Conservation (phyloP, 30 jellyfish, hydroid and myxozoan species). For the Rhopilema esculentum region DNA sequence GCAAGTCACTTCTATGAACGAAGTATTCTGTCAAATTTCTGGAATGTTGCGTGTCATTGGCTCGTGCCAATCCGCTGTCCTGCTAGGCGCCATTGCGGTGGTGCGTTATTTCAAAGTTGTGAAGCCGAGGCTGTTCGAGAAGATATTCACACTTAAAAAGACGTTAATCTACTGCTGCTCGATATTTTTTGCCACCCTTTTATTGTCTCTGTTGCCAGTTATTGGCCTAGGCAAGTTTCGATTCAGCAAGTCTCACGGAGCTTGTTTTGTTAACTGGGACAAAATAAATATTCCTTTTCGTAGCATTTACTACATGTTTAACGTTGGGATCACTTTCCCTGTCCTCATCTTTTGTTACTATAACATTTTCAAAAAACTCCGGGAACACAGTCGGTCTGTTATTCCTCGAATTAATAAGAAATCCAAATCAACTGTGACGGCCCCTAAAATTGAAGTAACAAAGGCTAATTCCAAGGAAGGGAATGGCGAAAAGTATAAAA, state of each 20-base stretch:
- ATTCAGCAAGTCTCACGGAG: constrained; percentile 85
- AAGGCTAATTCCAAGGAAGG: constrained; percentile 4
- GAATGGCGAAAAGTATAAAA: background rate
- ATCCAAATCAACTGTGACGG: constrained; percentile 21
- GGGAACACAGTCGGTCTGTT: constrained; percentile 75
- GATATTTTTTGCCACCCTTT: constrained; percentile 39
- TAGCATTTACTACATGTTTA: constrained; percentile 65
- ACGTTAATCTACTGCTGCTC: constrained; percentile 35
- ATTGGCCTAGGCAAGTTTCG: constrained; percentile 81
- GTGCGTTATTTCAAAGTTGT: constrained; percentile 77
- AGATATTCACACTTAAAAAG: constrained; percentile 35
- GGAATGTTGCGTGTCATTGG: constrained; percentile 80
- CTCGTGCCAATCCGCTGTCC: constrained; percentile 72
- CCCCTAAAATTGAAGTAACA: constrained; percentile 34
- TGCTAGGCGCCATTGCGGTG: constrained; percentile 76
- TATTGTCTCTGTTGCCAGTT: constrained; percentile 78
- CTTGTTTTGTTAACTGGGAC: constrained; percentile 88
- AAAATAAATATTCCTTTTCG: constrained; percentile 70
- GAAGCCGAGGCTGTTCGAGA: constrained; percentile 35
- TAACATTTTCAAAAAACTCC: constrained; percentile 48
- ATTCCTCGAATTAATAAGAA: constrained; percentile 58
- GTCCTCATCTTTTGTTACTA: constrained; percentile 68
- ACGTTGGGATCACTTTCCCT: constrained; percentile 80
- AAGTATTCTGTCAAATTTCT: constrained; percentile 51
- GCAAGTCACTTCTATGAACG: constrained; percentile 36